Evolutionary conservation across 2,797 vertebrate genomes (phyloP).

Genomic region (Rhinella marina): DNA sequence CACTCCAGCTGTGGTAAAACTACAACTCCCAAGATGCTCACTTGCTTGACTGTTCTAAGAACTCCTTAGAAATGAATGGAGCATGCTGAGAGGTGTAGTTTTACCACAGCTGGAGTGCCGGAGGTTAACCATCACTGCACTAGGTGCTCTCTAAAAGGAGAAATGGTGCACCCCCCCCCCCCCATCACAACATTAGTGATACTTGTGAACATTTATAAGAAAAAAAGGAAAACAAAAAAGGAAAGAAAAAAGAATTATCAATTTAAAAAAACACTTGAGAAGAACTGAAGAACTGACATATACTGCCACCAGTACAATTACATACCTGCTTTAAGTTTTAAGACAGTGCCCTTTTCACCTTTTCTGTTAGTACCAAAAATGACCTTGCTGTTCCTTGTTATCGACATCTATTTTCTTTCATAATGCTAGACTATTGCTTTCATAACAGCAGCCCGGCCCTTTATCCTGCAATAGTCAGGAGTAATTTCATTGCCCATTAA

Average conservation of each 20-base stretch:
- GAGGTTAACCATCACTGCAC: no score
- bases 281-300: neutral
- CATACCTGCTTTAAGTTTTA: neutral
- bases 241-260: neutral
- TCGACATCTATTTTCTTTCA: conserved; percentile 3
- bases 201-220: neutral
- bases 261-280: neutral
- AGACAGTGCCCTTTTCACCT: neutral
- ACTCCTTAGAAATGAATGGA: no score
- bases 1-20: no score
- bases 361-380: neutral
- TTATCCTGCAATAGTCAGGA: conserved; percentile 17
- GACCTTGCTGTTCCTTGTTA: conserved; percentile 5
- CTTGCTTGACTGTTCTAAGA: no score
- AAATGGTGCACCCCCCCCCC: no score
- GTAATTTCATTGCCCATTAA: conserved; percentile 51
- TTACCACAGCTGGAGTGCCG: no score
- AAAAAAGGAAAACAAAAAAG: neutral
- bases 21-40: no score
- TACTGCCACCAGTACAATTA: no score
- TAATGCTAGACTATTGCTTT: conserved; percentile 6
- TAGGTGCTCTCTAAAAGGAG: no score
- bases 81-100: no score
- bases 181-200: neutral
- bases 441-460: neutral